A percentile compares a stretch with the other conserved stretches of the same genome.
These are phyloP conservation scores for mouse (Mus musculus) DNA, from an alignment of 2,113 vertebrate species.

Conservation along the genomic window DNA sequence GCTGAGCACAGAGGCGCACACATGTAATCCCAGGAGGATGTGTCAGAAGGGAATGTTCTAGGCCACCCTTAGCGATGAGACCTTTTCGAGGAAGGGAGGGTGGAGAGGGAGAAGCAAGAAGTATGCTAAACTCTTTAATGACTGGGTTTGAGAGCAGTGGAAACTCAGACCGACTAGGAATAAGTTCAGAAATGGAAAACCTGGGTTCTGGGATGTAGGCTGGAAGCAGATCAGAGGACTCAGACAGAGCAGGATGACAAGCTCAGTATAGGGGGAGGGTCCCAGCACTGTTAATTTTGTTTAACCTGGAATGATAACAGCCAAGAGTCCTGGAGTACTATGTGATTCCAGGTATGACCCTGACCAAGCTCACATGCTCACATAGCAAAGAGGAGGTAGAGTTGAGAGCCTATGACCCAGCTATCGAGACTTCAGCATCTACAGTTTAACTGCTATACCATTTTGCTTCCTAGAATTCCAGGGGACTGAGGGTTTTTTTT, in stretches of 20 bases:
- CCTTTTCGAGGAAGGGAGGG: not conserved
- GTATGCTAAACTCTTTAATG: not conserved
- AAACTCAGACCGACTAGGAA: conserved; percentile 9
- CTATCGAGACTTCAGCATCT: not conserved
- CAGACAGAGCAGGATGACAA: not conserved
- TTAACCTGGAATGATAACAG: not conserved
- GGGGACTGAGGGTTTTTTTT: not conserved
- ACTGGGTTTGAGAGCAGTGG: not conserved
- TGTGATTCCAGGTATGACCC: not conserved
- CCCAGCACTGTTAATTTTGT: not conserved
- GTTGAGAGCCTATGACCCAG: not conserved
- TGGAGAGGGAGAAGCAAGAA: not conserved
- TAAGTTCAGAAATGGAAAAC: conserved; percentile 5
- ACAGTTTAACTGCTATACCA: not conserved
- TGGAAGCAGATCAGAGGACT: not conserved
- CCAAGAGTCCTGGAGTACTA: not conserved
- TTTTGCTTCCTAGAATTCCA: conserved; percentile 52
- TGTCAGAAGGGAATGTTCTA: not conserved
- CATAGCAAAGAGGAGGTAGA: not conserved
- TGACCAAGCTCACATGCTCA: not conserved
- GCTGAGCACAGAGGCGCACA: too few species aligned
- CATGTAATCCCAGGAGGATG: not conserved
- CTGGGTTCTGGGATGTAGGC: not conserved
- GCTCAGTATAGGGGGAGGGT: not conserved
- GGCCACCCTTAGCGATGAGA: not conserved